These are phyloP conservation scores for Alosa alosa DNA, from an alignment of 2,113 vertebrate species.

Conservation along the genomic window DNA sequence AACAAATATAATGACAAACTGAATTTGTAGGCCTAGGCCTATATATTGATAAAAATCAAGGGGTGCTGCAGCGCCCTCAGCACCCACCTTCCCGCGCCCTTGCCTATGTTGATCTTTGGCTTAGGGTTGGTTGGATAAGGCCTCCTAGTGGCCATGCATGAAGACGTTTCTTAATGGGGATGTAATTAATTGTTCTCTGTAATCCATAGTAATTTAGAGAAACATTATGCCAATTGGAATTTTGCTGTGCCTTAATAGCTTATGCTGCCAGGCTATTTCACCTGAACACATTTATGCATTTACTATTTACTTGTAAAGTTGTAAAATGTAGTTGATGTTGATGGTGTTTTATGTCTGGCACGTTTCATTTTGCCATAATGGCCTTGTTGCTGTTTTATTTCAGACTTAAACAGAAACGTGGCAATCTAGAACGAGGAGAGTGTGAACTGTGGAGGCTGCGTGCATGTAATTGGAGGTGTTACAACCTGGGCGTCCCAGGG, in stretches of 20 bases:
- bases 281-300: too few relatives aligned
- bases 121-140: background rate
- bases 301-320: background rate
- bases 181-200: background rate
- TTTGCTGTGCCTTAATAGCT: too few relatives aligned
- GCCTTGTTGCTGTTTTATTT: background rate
- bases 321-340: background rate
- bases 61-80: too few relatives aligned
- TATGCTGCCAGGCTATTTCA: too few relatives aligned
- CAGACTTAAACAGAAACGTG: background rate
- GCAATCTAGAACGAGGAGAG: background rate
- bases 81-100: too few relatives aligned
- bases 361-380: background rate
- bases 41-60: too few relatives aligned
- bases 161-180: background rate
- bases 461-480: constrained; percentile 62
- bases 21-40: too few relatives aligned
- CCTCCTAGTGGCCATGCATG: background rate
- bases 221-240: background rate
- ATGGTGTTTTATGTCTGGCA: background rate
- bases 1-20: too few relatives aligned
- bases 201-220: background rate
- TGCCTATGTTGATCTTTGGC: background rate
- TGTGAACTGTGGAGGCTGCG: background rate
- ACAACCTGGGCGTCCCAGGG: constrained; percentile 64